Evolutionary conservation across 2,888 invertebrate species (phyloP).

Genomic region (Shargacucullia verbasci): DNA sequence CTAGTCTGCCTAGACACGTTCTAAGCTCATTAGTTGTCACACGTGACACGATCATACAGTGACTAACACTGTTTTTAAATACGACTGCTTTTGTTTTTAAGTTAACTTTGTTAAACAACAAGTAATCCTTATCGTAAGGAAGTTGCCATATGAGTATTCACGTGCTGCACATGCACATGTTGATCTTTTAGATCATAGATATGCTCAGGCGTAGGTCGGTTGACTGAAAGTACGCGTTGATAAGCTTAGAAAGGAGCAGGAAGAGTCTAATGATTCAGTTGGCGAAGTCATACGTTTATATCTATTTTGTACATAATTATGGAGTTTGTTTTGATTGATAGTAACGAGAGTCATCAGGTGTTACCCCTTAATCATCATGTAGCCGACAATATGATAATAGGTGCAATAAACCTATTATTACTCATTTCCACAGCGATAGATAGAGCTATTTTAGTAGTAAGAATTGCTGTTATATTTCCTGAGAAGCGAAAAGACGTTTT

Average conservation of each 20-base stretch:
- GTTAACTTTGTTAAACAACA: constrained; percentile 25
- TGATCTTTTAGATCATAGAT: constrained; percentile 49
- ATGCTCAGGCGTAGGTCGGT: constrained; percentile 42
- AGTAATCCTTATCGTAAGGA: constrained; percentile 39
- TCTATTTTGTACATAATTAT: background rate
- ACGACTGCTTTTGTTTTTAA: constrained; percentile 15
- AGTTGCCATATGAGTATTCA: constrained; percentile 50
- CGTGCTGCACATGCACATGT: constrained; percentile 47
- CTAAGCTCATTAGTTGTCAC: too few species aligned
- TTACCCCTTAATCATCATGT: constrained; percentile 29
- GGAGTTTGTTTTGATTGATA: constrained; percentile 39
- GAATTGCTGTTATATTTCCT: too few species aligned
- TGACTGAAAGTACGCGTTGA: constrained; percentile 49
- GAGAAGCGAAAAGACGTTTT: too few species aligned
- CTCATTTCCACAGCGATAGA: too few species aligned
- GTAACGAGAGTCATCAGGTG: background rate
- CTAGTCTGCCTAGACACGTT: constrained; percentile 19
- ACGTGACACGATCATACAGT: constrained; percentile 16
- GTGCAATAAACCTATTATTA: constrained; percentile 2
- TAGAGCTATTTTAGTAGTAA: too few species aligned
- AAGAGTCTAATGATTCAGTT: constrained; percentile 53
- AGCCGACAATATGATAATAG: constrained; percentile 4
- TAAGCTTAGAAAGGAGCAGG: constrained; percentile 54
- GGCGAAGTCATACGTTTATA: constrained; percentile 18
- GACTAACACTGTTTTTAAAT: constrained; percentile 30